Percentiles rank a stretch among this genome's conserved stretches.
Conservation (phyloP, 2,113 vertebrate species). For the Bagarius yarrelli region DNA sequence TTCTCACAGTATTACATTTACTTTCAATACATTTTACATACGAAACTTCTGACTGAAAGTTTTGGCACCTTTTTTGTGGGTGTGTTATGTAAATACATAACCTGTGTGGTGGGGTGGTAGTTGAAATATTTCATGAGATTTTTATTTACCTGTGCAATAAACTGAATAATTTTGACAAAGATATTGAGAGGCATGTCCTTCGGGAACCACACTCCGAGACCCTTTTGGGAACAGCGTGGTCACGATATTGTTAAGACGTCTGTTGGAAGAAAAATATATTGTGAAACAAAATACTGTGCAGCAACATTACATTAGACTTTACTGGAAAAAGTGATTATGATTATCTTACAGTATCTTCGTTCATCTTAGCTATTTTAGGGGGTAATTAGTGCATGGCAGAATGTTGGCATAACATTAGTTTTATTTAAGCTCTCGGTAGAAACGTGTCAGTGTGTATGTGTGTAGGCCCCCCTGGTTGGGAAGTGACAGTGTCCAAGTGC, state of each 20-base stretch:
- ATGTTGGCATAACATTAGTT: not conserved
- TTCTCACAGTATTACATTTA: not conserved
- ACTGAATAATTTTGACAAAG: constrained; percentile 99
- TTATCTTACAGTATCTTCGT: constrained; percentile 1
- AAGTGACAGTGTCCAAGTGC: not conserved
- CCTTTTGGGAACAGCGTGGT: constrained; percentile 97
- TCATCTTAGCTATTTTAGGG: constrained; percentile 4
- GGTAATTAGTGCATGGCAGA: not conserved
- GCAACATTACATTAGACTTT: constrained; percentile 15
- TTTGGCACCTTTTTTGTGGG: not conserved
- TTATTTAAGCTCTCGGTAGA: not conserved
- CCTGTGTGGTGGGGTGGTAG: not conserved
- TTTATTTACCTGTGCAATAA: constrained; percentile 90
- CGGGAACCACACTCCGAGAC: constrained; percentile 91
- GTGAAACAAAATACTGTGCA: not conserved
- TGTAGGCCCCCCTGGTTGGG: too few relatives aligned
- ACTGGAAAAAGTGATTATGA: constrained; percentile 8
- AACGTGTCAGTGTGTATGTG: not conserved
- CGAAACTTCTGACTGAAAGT: not conserved
- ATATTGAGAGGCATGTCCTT: constrained; percentile 98
- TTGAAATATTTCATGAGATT: not conserved
- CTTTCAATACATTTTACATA: not conserved
- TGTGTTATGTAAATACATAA: too few relatives aligned
- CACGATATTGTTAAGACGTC: constrained; percentile 92
- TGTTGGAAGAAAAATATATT: constrained; percentile 55